Evolutionary conservation across 1,140 invertebrate genomes (phyloP).

Genomic region (Pinna nobilis): DNA sequence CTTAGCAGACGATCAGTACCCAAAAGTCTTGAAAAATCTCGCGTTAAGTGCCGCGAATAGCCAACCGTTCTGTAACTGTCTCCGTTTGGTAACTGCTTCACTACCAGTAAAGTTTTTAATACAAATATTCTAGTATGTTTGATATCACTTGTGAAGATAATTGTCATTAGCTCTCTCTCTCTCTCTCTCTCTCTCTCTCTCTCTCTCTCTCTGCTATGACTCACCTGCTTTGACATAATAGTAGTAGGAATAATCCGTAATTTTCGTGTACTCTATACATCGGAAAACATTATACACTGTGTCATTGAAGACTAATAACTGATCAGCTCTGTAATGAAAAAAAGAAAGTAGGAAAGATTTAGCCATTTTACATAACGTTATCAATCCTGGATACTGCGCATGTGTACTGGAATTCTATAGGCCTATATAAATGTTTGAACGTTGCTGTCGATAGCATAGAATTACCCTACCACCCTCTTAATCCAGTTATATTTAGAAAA

Average conservation of each 20-base stretch:
- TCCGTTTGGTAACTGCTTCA: too few relatives aligned
- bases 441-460: too few relatives aligned
- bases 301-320: constrained; percentile 12
- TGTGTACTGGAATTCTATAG: too few relatives aligned
- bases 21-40: too few relatives aligned
- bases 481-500: not conserved
- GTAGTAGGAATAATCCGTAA: constrained; percentile 38
- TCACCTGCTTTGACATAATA: constrained; percentile 43
- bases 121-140: not conserved
- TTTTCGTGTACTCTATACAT: constrained; percentile 30
- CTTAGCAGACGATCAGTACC: too few relatives aligned
- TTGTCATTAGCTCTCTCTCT: too few relatives aligned
- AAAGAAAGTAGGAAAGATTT: not conserved
- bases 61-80: not conserved
- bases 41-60: too few relatives aligned
- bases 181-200: too few relatives aligned
- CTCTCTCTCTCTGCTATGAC: not conserved
- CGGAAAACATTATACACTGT: constrained; percentile 28
- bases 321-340: constrained; percentile 19
- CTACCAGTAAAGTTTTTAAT: not conserved
- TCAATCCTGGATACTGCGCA: not conserved
- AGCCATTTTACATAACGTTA: not conserved
- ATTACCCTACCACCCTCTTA: too few relatives aligned
- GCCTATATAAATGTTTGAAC: too few relatives aligned
- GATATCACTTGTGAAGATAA: not conserved